Base-by-base conservation (phyloP, 92 coral and sea anemone species). In the Diadumene lineata region DNA sequence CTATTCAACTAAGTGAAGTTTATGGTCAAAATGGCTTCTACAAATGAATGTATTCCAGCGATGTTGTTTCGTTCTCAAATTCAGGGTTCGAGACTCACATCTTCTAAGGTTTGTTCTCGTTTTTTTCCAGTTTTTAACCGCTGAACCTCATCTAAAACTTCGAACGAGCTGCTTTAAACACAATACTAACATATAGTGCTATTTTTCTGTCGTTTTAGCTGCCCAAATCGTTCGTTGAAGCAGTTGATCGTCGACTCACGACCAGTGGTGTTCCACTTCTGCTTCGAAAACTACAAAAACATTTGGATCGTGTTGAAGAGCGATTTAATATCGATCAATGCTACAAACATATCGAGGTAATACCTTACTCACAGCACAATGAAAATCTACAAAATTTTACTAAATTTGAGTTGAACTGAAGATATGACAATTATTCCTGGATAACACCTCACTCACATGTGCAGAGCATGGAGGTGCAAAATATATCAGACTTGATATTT, bases 181-280 rank as follows among this genome's bases (percentile, higher is more conserved):
- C 24, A 25, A 34, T 62, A 62, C 43, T 62, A 28, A 62, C n/a
- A 29, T 62, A 19, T n/a, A 29, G 8, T 24, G 50, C 72, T 70
- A n/a, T 65, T 31, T 58, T 43, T 56, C 68, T 75, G 60, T 33
- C 50, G 17, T 72, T 53, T 16, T 61, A 96, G 99, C 70, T 92
- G 55, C 90, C 97, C 7, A 68, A 75, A 56, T 86, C 70, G 29
- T 96, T 96, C 77, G 73, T 96, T 28, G 84, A 84, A 72, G 67
- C 61, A 3, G 89, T 90, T 23, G 99, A 96, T 86, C 86, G 84
- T 16, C 91, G 97, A 25, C 77, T 96, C 66, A 84, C 78, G 6
- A 78, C 87, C 68, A 84, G 86, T 66, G 92, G 80, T 50, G 86
- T 96, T 33, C 97, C 99, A 25, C 64, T 57, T 25, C 70, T 89